A percentile compares a stretch with the other conserved stretches of the same genome.
Conservation (phyloP, 2,797 vertebrate genomes). For the Enteromius viviparus region DNA sequence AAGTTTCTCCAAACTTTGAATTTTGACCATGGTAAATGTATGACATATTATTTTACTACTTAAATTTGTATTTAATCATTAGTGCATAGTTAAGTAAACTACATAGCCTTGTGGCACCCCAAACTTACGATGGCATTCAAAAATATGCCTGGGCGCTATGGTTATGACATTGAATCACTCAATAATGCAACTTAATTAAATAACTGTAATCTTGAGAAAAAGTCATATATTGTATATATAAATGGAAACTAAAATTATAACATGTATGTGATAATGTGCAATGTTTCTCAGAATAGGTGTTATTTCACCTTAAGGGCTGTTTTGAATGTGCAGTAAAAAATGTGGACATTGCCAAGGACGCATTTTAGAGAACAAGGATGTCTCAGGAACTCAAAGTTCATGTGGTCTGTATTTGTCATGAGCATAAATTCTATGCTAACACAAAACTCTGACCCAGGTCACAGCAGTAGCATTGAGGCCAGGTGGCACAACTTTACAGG, state of each 20-base stretch:
- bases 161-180: not conserved
- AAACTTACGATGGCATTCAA: not conserved
- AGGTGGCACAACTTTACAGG: conserved; percentile 57
- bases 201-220: not conserved
- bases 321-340: conserved; percentile 7
- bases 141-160: not conserved
- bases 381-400: conserved; percentile 26
- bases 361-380: conserved; percentile 1
- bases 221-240: not conserved
- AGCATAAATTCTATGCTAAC: conserved; percentile 27
- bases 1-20: not conserved
- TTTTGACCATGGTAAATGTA: not conserved
- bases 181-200: not conserved
- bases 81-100: not conserved
- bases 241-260: not conserved
- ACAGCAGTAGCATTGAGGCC: conserved; percentile 11
- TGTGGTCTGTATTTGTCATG: not conserved
- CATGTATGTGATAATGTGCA: not conserved
- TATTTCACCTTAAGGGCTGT: not conserved
- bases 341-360: not conserved
- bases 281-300: not conserved
- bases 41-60: not conserved
- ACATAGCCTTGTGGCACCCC: not conserved
- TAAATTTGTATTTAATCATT: not conserved
- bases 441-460: conserved; percentile 23